Percentiles rank a stretch among this genome's conserved stretches.
Evolutionary conservation across 2,797 vertebrate species (phyloP).

Genomic region (Carcharodon carcharias): DNA sequence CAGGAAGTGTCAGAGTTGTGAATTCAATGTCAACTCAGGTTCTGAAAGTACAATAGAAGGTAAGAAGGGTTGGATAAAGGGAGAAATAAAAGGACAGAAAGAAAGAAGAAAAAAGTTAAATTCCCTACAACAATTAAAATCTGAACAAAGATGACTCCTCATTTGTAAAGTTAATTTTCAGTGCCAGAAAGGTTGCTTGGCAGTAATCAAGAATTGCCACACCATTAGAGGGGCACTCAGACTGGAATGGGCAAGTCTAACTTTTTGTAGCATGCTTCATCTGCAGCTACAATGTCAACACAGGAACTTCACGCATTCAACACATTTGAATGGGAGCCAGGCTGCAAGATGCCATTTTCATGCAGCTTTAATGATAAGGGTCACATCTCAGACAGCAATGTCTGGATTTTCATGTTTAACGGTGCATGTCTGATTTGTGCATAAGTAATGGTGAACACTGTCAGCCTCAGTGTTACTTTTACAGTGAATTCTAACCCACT

Average conservation of each 20-base stretch:
- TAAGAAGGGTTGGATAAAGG: neutral
- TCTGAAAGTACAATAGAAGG: too few relatives aligned
- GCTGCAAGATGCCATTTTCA: neutral
- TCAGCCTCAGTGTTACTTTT: neutral
- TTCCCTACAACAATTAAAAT: neutral
- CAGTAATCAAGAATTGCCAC: neutral
- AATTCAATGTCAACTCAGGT: too few relatives aligned
- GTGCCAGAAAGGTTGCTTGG: neutral
- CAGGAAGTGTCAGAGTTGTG: too few relatives aligned
- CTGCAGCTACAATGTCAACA: neutral
- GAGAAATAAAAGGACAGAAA: neutral
- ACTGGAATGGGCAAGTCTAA: neutral
- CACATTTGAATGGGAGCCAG: neutral
- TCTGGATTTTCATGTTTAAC: neutral
- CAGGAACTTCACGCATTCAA: neutral
- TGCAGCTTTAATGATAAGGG: neutral
- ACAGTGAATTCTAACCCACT: neutral
- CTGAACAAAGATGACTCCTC: neutral
- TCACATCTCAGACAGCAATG: neutral
- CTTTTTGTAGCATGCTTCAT: neutral
- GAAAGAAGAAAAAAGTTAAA: neutral
- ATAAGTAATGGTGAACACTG: neutral
- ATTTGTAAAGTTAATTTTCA: neutral
- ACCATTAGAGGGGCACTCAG: neutral
- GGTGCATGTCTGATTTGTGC: neutral